Evolutionary conservation across 2,797 vertebrate species (phyloP).

Genomic region (Gymnothorax javanicus): DNA sequence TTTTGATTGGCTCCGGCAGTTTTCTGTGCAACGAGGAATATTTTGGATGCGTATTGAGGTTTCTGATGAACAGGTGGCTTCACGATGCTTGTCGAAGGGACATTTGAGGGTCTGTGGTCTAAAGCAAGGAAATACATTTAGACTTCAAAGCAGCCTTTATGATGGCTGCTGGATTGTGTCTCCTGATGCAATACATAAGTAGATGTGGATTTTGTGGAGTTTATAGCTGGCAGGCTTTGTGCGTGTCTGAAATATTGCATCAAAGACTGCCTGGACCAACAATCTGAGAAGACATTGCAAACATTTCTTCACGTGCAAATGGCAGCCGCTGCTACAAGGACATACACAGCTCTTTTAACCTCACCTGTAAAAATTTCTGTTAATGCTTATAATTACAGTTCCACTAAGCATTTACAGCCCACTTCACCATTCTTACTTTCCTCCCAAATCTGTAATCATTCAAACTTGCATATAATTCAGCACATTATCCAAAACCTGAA

Average conservation of each 20-base stretch:
- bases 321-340: neutral
- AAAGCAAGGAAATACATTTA: neutral
- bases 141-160: neutral
- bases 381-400: constrained; percentile 8
- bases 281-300: neutral
- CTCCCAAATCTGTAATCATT: neutral
- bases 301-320: neutral
- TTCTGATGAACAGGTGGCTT: neutral
- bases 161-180: neutral
- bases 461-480: constrained; percentile 12
- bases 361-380: neutral
- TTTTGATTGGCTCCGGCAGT: neutral
- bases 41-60: neutral
- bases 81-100: neutral
- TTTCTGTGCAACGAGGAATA: neutral
- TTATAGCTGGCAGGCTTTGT: neutral
- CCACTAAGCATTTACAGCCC: neutral
- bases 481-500: constrained; percentile 21
- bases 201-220: neutral
- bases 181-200: neutral
- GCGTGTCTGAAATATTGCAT: neutral
- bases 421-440: neutral
- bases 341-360: neutral
- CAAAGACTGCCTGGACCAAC: neutral
- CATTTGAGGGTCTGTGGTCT: neutral